phyloP scores from a whole-genome alignment of 2,888 invertebrate species.

The Pyrgus malvae region DNA sequence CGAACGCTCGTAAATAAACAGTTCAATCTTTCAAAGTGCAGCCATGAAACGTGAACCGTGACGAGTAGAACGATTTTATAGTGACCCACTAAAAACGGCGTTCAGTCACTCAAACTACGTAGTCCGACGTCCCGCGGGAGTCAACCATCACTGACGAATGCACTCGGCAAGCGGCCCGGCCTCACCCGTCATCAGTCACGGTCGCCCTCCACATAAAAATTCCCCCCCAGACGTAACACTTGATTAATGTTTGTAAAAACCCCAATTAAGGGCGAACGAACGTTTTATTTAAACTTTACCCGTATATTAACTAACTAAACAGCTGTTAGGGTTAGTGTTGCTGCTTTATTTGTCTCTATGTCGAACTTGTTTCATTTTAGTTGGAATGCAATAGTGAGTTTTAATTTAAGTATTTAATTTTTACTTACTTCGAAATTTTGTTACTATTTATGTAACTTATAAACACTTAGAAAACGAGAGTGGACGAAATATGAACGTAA shows the following conservation, averaged over 20 bases:
- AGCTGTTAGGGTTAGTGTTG: constrained; percentile 34
- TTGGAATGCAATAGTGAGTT: no score
- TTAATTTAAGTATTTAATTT: no score
- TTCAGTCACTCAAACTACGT: background rate
- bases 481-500: no score
- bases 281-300: constrained; percentile 65
- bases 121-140: constrained; percentile 12
- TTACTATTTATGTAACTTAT: no score
- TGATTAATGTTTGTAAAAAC: constrained; percentile 79
- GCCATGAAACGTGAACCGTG: background rate
- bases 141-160: constrained; percentile 58
- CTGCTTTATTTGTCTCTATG: background rate
- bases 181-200: constrained; percentile 62
- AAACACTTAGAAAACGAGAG: no score
- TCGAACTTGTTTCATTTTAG: background rate
- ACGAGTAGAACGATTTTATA: no score
- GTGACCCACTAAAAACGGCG: background rate
- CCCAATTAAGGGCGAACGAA: constrained; percentile 73
- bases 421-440: no score
- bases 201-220: constrained; percentile 58
- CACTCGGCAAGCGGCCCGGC: constrained; percentile 51
- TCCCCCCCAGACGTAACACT: constrained; percentile 66
- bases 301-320: constrained; percentile 48
- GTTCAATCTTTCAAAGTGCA: background rate
- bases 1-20: no score